These are phyloP conservation scores for Clarias platycephalus DNA, from an alignment of 2,797 vertebrate genomes.

Conservation along the genomic window DNA sequence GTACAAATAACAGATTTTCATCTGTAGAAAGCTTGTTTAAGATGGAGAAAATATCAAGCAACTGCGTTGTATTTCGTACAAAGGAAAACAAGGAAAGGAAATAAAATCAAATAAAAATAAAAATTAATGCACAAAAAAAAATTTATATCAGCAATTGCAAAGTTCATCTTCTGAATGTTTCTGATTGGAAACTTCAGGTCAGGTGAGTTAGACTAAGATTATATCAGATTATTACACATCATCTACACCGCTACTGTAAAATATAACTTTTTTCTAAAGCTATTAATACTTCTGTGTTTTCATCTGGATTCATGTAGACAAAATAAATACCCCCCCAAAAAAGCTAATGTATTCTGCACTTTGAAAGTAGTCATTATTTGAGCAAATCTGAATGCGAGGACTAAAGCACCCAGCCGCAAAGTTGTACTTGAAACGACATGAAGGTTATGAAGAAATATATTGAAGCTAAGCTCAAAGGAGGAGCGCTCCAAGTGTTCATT, in stretches of 20 bases:
- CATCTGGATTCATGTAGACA: not conserved
- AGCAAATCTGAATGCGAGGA: not conserved
- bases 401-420: not conserved
- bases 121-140: not conserved
- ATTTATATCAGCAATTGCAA: not conserved
- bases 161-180: not conserved
- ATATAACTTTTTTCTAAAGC: not conserved
- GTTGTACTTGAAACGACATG: not conserved
- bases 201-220: too few relatives aligned
- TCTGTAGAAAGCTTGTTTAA: slow-evolving; percentile 32
- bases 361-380: not conserved
- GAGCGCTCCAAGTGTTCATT: not conserved
- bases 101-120: not conserved
- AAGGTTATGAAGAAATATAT: not conserved
- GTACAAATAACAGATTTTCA: slow-evolving; percentile 47
- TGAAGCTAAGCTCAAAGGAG: not conserved
- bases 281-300: not conserved
- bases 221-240: not conserved
- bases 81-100: not conserved
- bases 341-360: not conserved
- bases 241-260: not conserved
- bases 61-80: not conserved
- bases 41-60: not conserved
- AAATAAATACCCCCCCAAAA: not conserved
- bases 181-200: not conserved